phyloP scores from a whole-genome alignment of 2,113 vertebrate species.

The Neogobius melanostomus region DNA sequence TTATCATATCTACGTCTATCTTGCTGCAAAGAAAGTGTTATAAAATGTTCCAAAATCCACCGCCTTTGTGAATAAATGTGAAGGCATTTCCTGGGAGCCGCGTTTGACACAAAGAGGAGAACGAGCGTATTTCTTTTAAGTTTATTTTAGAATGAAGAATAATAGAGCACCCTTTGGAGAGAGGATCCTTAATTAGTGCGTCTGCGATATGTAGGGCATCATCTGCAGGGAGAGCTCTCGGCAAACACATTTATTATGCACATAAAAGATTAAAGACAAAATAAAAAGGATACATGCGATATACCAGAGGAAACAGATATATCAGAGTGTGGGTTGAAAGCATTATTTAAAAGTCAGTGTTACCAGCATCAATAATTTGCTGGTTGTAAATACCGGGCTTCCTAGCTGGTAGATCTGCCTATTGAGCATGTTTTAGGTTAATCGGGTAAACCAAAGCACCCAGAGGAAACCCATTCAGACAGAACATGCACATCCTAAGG shows the following conservation, averaged over 20 bases:
- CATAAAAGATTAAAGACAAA: constrained; percentile 70
- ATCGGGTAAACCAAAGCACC: too few relatives aligned
- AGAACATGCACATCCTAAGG: too few relatives aligned
- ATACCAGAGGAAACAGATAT: background rate
- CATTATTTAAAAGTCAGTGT: background rate
- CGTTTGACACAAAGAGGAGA: constrained; percentile 20
- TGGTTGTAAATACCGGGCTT: background rate
- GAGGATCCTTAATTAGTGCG: constrained; percentile 53
- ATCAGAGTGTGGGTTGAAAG: background rate
- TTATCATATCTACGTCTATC: background rate
- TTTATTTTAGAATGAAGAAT: constrained; percentile 53
- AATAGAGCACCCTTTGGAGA: constrained; percentile 33
- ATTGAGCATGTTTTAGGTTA: too few relatives aligned
- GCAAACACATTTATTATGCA: constrained; percentile 62
- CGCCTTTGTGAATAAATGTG: background rate
- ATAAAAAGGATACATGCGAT: constrained; percentile 39
- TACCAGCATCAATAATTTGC: background rate
- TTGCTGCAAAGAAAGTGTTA: background rate
- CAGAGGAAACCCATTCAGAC: too few relatives aligned
- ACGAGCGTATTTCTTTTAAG: constrained; percentile 13
- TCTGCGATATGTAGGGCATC: constrained; percentile 57
- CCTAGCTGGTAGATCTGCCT: too few relatives aligned
- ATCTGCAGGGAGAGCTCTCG: constrained; percentile 44
- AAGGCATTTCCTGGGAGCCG: background rate
- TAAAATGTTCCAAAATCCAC: background rate